Evolutionary conservation across 2,888 invertebrate genomes (phyloP), one percentile per base, ranked within the genome.

Genomic region (Ecliptopera silaceata): DNA sequence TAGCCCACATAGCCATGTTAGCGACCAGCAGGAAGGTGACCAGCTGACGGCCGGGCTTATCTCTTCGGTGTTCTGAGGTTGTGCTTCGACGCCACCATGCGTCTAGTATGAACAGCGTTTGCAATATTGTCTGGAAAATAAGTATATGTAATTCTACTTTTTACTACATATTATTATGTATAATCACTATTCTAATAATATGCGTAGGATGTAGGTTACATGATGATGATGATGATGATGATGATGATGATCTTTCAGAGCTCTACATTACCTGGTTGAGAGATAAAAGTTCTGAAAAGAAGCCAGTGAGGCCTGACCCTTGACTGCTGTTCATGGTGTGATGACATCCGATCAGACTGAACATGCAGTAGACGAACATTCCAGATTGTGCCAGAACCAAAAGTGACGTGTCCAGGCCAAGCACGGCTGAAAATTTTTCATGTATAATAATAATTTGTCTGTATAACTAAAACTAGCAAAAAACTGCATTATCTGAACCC

Each of bases 361-460:
- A 97, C 90, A 97, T 95, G 70, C 96, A 95, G 82, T 97, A 97
- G 29, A 97, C 93, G 81, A 96, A 97, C 78, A 97, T 95, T 15
- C 98, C 98, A 0, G 96, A 95, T 80, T 98, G 97, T 0, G 97
- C 97, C 51, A 97, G 94, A 13, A 97, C 94, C 50, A 98, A 88
- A 1, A 98, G 89, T 1, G 96, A 95, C 56, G 95, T 96, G 75
- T 97, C 97, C 68, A 97, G 84, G 48, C 90, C 88, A 13, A 93
- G 74, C 3, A 92, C 86, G 45, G 88, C 90, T 89, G 70, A 38
- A 53, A 53, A 29, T 11, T 10, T n/a, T n/a, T n/a, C n/a, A n/a
- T n/a, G n/a, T n/a, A n/a, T n/a, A n/a, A n/a, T n/a, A n/a, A n/a
- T n/a, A n/a, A n/a, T n/a, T n/a, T n/a, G n/a, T n/a, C n/a, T n/a